Evolutionary conservation across 2,113 vertebrate genomes (phyloP), one percentile per base, ranked within the genome.

Genomic region (Lepus europaeus): DNA sequence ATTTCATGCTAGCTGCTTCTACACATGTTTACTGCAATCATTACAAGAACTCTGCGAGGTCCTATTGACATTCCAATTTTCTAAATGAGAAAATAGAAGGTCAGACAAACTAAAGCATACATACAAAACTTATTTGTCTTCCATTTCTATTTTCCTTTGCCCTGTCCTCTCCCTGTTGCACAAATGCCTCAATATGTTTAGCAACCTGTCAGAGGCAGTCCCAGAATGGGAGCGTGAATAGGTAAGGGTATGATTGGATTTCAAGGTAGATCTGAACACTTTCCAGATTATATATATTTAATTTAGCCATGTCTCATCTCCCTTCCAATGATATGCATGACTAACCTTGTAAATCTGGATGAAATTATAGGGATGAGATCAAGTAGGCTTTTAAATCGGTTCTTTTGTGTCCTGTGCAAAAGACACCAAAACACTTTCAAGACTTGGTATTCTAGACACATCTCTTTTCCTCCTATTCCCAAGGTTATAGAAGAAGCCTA

Each of bases 361-460:
- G 12, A 96, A 95, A 90, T 83, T 61, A 79, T 83, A 36, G 4
- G 16, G 23, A 27, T 90, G 31, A 96, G 70, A 90, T 51, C 19
- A 82, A 90, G 22, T 14, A 20, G 49, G 29, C 25, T 77, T 92
- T 13, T 69, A 85, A 90, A 74, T 82, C 36, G 59, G 79, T 66
- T 68, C 2, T 2, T 92, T 76, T 81, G 33, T 79, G 9, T 6
- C 14, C 19, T 5, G 16, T 51, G 29, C 4, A 72, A 88, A 95
- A 45, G 20, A 56, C 20, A 64, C 2, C 6, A 45, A 77, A 80
- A 5, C 6, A 70, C 16, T 33, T 86, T 69, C 8, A 31, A 64
- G 2, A 68, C 56, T 90, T 90, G 25, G 49, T 29, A 39, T 45
- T 95, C 20, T 66, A 33, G 23, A 64, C 14, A 31, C 0, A 17